phyloP scores from a whole-genome alignment of 1,140 invertebrate genomes.

The Microplitis mediator region DNA sequence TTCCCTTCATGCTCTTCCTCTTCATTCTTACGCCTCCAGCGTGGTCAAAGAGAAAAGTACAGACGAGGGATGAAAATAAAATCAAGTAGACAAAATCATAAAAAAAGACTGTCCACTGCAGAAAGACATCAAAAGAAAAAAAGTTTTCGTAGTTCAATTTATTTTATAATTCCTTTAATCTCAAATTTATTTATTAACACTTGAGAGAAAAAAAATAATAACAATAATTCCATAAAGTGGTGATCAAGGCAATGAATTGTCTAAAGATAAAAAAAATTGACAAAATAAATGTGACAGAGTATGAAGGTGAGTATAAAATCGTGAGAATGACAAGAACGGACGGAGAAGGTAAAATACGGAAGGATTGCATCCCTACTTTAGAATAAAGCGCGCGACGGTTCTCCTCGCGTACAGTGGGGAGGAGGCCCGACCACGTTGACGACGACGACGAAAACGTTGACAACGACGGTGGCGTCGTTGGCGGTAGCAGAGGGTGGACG shows the following conservation, averaged over 20 bases:
- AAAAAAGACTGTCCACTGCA: constrained; percentile 22
- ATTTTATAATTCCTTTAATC: no score
- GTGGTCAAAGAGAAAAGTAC: constrained; percentile 18
- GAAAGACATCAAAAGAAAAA: not conserved
- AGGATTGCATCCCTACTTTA: constrained; percentile 46
- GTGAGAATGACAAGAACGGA: constrained; percentile 7
- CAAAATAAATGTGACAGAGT: no score
- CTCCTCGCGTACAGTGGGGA: constrained; percentile 37
- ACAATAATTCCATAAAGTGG: no score
- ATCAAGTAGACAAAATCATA: constrained; percentile 32
- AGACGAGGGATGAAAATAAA: constrained; percentile 25
- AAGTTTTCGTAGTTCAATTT: constrained; percentile 1
- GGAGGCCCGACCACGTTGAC: constrained; percentile 12
- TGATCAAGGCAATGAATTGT: not conserved
- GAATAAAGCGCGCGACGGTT: constrained; percentile 25
- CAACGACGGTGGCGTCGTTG: constrained; percentile 22
- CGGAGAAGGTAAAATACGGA: constrained; percentile 42
- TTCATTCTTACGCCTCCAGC: constrained; percentile 20
- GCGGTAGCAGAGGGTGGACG: constrained; percentile 32
- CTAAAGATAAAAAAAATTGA: not conserved
- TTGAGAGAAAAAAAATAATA: no score
- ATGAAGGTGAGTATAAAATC: not conserved
- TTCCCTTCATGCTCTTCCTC: not conserved
- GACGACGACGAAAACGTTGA: no score
- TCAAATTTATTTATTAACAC: no score